These are phyloP conservation scores for Ophion costatus DNA, from an alignment of 2,888 invertebrate species.

Conservation along the genomic window DNA sequence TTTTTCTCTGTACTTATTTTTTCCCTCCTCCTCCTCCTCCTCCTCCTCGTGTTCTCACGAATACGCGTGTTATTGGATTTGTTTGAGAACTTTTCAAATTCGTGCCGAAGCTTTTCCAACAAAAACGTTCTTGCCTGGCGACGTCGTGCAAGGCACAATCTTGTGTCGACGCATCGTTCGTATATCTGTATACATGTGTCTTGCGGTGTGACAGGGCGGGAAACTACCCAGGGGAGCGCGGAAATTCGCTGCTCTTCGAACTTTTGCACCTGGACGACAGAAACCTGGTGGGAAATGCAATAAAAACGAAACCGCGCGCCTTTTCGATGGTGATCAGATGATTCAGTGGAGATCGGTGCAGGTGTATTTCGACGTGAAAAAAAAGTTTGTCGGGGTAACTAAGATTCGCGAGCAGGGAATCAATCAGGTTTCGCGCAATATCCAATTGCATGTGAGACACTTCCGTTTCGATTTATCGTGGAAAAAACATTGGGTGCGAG, in stretches of 20 bases:
- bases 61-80: constrained; percentile 79
- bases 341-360: constrained; percentile 22
- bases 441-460: not conserved
- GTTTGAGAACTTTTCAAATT: constrained; percentile 80
- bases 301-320: constrained; percentile 29
- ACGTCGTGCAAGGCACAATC: constrained; percentile 37
- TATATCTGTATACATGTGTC: not conserved
- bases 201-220: not conserved
- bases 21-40: constrained; percentile 15
- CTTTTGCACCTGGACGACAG: constrained; percentile 33
- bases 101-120: constrained; percentile 64
- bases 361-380: not conserved
- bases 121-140: constrained; percentile 49
- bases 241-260: constrained; percentile 33
- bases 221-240: constrained; percentile 17
- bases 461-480: not conserved
- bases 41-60: constrained; percentile 20
- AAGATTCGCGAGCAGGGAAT: not conserved
- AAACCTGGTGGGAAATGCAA: constrained; percentile 35
- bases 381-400: not conserved
- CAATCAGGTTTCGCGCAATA: not conserved
- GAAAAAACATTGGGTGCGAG: too few species aligned
- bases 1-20: constrained; percentile 6
- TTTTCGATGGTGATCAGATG: constrained; percentile 45
- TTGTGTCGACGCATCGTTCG: constrained; percentile 10